Evolutionary conservation across 1,140 invertebrate species (phyloP).

Genomic region (Hetaerina americana): DNA sequence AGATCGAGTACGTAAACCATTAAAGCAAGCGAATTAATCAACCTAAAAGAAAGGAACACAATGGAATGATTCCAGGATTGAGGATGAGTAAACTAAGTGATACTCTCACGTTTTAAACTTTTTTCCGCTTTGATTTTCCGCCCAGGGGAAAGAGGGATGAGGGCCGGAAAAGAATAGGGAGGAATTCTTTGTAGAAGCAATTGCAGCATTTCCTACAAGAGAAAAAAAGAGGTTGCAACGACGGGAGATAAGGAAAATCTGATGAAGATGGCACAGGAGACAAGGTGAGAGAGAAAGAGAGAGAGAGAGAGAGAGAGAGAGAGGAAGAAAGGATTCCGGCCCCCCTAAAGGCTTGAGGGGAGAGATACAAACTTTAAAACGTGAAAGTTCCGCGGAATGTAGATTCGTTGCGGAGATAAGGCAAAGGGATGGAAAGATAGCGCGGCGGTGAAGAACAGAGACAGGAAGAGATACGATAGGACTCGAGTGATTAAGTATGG

Average conservation of each 20-base stretch:
- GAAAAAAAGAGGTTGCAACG: not conserved
- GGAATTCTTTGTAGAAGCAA: not conserved
- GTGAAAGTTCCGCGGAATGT: not conserved
- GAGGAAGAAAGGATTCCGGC: too few species aligned
- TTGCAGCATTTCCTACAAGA: not conserved
- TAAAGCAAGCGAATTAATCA: too few species aligned
- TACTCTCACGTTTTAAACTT: too few species aligned
- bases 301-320: not conserved
- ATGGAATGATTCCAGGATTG: too few species aligned
- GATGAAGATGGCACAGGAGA: not conserved
- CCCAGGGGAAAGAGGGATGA: not conserved
- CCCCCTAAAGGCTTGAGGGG: too few species aligned
- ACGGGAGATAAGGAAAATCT: not conserved
- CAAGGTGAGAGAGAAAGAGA: not conserved
- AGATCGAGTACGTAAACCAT: too few species aligned
- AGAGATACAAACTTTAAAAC: not conserved
- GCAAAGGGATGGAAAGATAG: not conserved
- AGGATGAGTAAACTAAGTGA: too few species aligned
- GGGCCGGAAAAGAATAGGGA: not conserved
- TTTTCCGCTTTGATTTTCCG: too few species aligned
- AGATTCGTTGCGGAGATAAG: not conserved
- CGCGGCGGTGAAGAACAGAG: not conserved
- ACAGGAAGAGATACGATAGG: not conserved
- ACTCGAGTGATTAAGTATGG: not conserved
- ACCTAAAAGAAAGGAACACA: too few species aligned